phyloP scores from a whole-genome alignment of 2,888 invertebrate species.

The Conus canariensis region DNA sequence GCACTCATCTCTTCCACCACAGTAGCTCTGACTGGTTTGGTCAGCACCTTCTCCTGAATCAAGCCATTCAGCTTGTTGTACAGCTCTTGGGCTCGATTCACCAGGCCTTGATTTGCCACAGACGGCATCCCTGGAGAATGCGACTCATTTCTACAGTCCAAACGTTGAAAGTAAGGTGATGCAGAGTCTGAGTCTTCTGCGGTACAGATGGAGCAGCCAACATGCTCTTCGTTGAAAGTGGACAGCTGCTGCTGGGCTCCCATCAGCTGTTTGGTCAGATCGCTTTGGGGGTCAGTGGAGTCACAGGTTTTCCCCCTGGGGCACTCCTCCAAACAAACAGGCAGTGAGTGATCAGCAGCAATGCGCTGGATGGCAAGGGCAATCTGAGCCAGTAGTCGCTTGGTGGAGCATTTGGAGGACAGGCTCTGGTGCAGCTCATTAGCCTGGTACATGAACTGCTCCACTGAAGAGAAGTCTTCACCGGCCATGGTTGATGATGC shows the following conservation, averaged over 20 bases:
- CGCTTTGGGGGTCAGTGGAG: not conserved
- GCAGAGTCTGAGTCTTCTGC: not conserved
- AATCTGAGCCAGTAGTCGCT: slow-evolving; percentile 7
- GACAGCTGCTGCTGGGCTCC: slow-evolving; percentile 20
- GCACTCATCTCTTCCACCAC: not conserved
- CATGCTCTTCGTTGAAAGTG: not conserved
- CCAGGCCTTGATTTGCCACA: slow-evolving; percentile 16
- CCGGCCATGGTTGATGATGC: no score
- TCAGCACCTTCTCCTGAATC: not conserved
- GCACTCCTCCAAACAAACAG: slow-evolving; percentile 14
- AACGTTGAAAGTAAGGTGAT: not conserved
- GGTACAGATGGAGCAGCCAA: not conserved
- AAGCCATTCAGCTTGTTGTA: not conserved
- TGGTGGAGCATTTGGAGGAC: slow-evolving; percentile 7
- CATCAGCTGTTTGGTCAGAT: not conserved
- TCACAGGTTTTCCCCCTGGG: not conserved
- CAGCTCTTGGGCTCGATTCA: slow-evolving; percentile 27
- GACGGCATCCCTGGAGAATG: not conserved
- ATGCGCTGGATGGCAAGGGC: not conserved
- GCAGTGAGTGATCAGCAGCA: slow-evolving; percentile 20
- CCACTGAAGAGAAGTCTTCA: not conserved
- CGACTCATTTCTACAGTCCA: not conserved
- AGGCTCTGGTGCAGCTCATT: not conserved
- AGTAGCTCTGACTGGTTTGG: not conserved
- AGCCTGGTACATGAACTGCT: not conserved